Evolutionary conservation across 2,888 invertebrate genomes (phyloP), one percentile per base, ranked within the genome.

Genomic region (Apodemia hepburni): DNA sequence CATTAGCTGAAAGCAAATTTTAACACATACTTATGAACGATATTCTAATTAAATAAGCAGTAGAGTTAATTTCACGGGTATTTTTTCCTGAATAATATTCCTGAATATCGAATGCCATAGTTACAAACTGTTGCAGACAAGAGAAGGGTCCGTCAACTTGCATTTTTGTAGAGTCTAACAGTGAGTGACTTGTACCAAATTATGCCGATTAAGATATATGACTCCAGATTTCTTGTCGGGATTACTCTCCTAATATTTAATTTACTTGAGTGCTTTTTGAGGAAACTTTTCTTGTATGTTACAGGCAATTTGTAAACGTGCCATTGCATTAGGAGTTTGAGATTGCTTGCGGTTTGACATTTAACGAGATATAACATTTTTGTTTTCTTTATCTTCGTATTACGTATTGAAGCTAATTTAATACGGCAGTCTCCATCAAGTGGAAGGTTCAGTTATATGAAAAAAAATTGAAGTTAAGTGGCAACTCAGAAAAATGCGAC

Each of bases 171-270:
- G 61, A 57, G 27, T 73, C 75, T 85, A 87, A 88, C 82, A 85
- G 75, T 76, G 81, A 79, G 73, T 79, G 87, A 89, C 85, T 79
- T 76, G 75, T 69, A 77, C 79, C 82, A 72, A 84, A 87, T 89
- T 88, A 88, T 88, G 79, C 86, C 86, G 89, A 89, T 90, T 88
- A 87, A 88, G 88, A 88, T 79, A 79, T 86, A 88, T 86, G 86
- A 84, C 84, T 85, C 71, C 75, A 79, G 83, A 84, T 84, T 83
- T 77, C 79, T 77, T 78, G 74, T 78, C 80, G 79, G 78, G 76
- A 81, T 72, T 80, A 75, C 81, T 77, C 79, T 75, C 76, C 77
- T 78, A 81, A 89, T 90, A 89, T 91, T 89, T 89, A 90, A 91
- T 91, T 89, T 88, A 75, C 80, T 84, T 83, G 87, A 91, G 91